Percentiles rank a stretch among this genome's conserved stretches.
Evolutionary conservation across 2,888 invertebrate genomes (phyloP).

Genomic region (Andrena flavipes): DNA sequence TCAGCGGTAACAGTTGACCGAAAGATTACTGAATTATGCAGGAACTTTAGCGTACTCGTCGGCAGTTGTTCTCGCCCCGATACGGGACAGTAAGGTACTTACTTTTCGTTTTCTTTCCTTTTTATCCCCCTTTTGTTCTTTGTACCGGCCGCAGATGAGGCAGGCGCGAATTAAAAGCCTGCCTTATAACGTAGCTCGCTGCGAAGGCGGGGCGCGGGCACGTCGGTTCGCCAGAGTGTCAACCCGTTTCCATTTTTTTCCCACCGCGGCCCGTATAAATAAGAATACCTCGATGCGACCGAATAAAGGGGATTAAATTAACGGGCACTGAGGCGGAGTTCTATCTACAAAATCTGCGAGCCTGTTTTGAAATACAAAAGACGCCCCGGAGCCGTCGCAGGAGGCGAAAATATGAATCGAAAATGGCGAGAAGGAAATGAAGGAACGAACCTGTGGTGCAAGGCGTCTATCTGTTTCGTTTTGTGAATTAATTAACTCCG

Average conservation of each 20-base stretch:
- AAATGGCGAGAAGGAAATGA: not conserved
- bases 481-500: conserved; percentile 9
- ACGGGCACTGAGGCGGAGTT: not conserved
- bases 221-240: not conserved
- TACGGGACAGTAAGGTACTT: not conserved
- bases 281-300: conserved; percentile 17
- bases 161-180: conserved; percentile 34
- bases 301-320: conserved; percentile 46
- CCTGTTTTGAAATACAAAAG: not conserved
- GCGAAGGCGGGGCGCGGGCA: conserved; percentile 4
- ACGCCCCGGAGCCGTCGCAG: no score
- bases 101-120: not conserved
- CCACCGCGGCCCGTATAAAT: conserved; percentile 14
- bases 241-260: not conserved
- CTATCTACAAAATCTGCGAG: not conserved
- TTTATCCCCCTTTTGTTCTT: not conserved
- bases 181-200: conserved; percentile 27
- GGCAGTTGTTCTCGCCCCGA: conserved; percentile 4
- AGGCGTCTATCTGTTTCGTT: not conserved
- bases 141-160: not conserved
- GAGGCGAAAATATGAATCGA: conserved; percentile 11
- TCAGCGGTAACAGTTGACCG: conserved; percentile 25
- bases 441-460: not conserved
- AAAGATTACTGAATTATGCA: conserved; percentile 39
- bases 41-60: conserved; percentile 11